Evolutionary conservation across 2,888 invertebrate species (phyloP), one percentile per base, ranked within the genome.

Genomic region (Eurytoma californica): DNA sequence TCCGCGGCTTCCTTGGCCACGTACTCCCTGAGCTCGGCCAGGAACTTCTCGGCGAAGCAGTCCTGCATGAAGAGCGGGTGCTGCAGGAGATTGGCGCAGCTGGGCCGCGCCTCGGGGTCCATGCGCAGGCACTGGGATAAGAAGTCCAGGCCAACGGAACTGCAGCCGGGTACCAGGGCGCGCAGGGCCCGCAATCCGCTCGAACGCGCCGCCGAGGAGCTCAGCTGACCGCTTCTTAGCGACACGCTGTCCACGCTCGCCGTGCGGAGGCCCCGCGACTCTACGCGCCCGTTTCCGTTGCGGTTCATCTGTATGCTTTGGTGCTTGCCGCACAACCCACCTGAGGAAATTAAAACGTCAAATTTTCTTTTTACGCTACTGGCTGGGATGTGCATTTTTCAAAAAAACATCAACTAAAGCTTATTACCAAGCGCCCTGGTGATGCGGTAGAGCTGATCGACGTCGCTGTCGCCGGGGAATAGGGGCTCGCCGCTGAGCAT

Each of bases 381-480:
- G 24, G 2, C 2, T 24, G 24, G 24, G 24, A 24, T 24, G 24
- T 24, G 24, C 2, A 24, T 2, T 24, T 24, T 24, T 24, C 24
- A 24, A 24, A 24, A 24, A 24, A 24, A 24, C 2, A 2, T 24
- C 2, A 24, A 24, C 24, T 2, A 24, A 24, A 24, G 24, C 2
- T 24, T 24, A 24, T 24, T 24, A 94, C 96, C 97, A 80, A 97
- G 92, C 86, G 94, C 92, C 90, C 94, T 95, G 57, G 95, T 94
- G 82, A 97, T 97, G 82, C 95, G 93, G 84, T 94, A 95, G 0
- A 97, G 92, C 87, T 97, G 97, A 88, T 97, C 97, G 74, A 97
- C 95, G 88, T 97, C 97, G 0, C 96, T 96, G 86, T 97, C 96
- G 0, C 97, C 97, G 0, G 97, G 96, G 90, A 97, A 97, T 70